Base-by-base conservation (phyloP, 2,797 vertebrate species). In the Periophthalmus magnuspinnatus region DNA sequence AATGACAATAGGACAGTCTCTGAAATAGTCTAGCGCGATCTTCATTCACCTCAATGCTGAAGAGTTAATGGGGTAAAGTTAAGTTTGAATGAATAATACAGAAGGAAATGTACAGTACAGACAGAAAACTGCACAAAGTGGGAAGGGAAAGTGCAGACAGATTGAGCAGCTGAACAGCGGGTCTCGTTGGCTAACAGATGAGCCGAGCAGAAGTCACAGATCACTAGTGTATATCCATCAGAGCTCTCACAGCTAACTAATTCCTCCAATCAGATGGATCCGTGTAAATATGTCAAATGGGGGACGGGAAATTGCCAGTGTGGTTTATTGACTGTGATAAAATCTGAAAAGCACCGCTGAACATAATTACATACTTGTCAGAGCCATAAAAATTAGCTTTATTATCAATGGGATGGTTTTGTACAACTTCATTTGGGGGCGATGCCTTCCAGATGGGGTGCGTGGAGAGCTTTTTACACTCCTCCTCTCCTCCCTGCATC, bases 351-450 rank as follows among this genome's bases (percentile, higher is more conserved):
- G 96, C 96, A 96, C 95, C 95, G 95, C 95, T 97, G 96, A 96
- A 98, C 96, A 98, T 97, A 98, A 97, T 98, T 97, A 97, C 96
- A 98, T 96, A 97, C 96, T 97, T 98, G 96, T 98, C 96, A 98
- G 95, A 96, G 95, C 96, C 96, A 97, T 98, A 98, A 98, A 98
- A 98, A 97, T 98, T 97, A 97, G 96, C 96, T 98, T 98, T 98
- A 97, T 97, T 98, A 97, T 97, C 96, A 97, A 97, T 96, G 96
- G 95, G 95, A 96, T 95, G 95, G 95, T 96, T 97, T 96, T 95
- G 95, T 96, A 97, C 95, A 97, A 97, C 96, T 97, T 97, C 96
- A 97, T 97, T 97, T 96, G 94, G 95, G 95, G 94, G 95, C 95
- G 95, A 96, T 96, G 95, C 95, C 95, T 96, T 97, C 96, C 96